Evolutionary conservation across 1,140 invertebrate genomes (phyloP).

Genomic region (Anthonomus grandis): DNA sequence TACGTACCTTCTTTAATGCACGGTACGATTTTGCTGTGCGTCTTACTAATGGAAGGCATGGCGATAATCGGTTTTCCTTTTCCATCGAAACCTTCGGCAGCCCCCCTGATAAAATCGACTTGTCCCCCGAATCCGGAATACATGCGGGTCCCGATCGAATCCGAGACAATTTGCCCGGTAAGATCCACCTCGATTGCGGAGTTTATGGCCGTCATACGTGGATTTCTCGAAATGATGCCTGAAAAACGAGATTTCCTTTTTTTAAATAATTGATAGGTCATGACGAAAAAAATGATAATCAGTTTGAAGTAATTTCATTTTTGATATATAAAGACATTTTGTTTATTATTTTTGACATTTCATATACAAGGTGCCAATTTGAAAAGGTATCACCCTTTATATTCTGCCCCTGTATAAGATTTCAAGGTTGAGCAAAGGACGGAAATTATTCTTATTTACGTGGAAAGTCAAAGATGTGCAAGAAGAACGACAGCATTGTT

Average conservation of each 20-base stretch:
- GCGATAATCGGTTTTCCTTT: slow-evolving; percentile 92
- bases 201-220: slow-evolving; percentile 93
- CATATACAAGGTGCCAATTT: too few species aligned
- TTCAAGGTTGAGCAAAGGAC: too few species aligned
- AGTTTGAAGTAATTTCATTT: slow-evolving; percentile 10
- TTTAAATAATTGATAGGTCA: not conserved
- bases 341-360: too few species aligned
- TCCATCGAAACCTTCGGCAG: slow-evolving; percentile 83
- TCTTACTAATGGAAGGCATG: slow-evolving; percentile 76
- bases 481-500: too few species aligned
- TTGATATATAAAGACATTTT: not conserved
- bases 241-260: too few species aligned
- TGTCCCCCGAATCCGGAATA: slow-evolving; percentile 93
- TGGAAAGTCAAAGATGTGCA: too few species aligned
- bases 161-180: slow-evolving; percentile 89
- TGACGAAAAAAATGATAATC: slow-evolving; percentile 38
- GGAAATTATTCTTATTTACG: too few species aligned
- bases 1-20: slow-evolving; percentile 73
- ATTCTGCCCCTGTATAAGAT: too few species aligned
- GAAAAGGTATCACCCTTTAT: too few species aligned
- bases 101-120: slow-evolving; percentile 94
- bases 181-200: slow-evolving; percentile 95
- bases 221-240: slow-evolving; percentile 76
- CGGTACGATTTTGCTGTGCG: slow-evolving; percentile 87
- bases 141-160: slow-evolving; percentile 89